Conservation (phyloP, 2,113 vertebrate genomes). For the Hylia prasina region DNA sequence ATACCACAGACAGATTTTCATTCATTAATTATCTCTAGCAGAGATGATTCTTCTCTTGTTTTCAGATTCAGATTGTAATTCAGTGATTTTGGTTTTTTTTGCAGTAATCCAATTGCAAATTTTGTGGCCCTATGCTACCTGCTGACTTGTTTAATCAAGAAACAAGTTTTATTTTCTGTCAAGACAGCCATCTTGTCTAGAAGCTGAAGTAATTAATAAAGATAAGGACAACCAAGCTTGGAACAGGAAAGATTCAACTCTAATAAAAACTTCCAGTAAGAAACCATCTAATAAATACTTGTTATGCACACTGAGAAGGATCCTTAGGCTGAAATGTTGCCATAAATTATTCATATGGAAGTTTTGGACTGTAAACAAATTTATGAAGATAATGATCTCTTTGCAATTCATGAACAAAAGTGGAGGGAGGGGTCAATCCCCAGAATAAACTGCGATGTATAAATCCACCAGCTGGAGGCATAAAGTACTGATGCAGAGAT, state of each 20-base stretch:
- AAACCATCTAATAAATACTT: constrained; percentile 50
- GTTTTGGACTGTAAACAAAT: constrained; percentile 59
- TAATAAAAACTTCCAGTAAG: constrained; percentile 29
- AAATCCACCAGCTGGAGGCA: constrained; percentile 31
- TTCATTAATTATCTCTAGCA: not conserved
- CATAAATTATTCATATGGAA: constrained; percentile 56
- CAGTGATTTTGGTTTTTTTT: not conserved
- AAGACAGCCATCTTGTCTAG: not conserved
- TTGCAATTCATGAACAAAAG: constrained; percentile 54
- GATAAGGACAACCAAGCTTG: constrained; percentile 20
- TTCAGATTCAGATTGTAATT: not conserved
- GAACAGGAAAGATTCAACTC: not conserved
- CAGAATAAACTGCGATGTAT: constrained; percentile 21
- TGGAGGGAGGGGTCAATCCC: constrained; percentile 26
- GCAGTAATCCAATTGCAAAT: not conserved
- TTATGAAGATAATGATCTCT: constrained; percentile 57
- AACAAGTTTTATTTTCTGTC: not conserved
- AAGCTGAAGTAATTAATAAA: constrained; percentile 36
- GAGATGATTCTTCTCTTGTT: not conserved
- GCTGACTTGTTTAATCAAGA: not conserved
- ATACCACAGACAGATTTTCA: not conserved
- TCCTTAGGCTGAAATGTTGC: constrained; percentile 30
- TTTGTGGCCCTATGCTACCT: not conserved
- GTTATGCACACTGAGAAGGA: constrained; percentile 43
- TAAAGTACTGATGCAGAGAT: constrained; percentile 1